A percentile compares a stretch with the other conserved stretches of the same genome.
These are phyloP conservation scores for Caenorhabditis elegans DNA, from an alignment of 1,140 invertebrate genomes.

Conservation along the genomic window DNA sequence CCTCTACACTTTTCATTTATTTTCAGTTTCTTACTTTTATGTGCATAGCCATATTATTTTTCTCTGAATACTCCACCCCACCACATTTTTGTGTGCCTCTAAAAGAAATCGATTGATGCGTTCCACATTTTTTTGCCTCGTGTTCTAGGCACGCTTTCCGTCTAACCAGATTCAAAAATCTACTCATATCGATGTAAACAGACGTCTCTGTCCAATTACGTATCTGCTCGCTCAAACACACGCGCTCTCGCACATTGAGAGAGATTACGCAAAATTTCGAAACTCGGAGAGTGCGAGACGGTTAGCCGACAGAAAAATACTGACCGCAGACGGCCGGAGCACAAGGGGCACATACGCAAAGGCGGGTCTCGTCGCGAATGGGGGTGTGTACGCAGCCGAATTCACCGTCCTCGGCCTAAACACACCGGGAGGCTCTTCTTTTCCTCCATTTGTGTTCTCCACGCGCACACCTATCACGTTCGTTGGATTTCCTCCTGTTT, in stretches of 20 bases:
- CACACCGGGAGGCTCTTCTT: background rate
- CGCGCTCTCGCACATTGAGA: background rate
- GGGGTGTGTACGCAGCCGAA: background rate
- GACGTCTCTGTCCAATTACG: background rate
- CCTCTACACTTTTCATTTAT: too few species aligned
- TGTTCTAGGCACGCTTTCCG: background rate
- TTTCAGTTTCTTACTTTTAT: too few species aligned
- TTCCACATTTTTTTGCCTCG: too few species aligned
- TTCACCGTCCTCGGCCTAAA: background rate
- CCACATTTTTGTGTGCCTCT: too few species aligned
- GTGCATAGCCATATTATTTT: too few species aligned
- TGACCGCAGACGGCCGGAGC: background rate
- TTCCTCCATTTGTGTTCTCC: background rate
- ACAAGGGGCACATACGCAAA: background rate
- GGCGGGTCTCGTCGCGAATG: background rate
- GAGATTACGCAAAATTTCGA: slow-evolving; percentile 13
- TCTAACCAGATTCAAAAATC: slow-evolving; percentile 16
- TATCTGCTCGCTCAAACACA: background rate
- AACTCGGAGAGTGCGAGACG: background rate
- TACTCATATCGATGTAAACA: slow-evolving; percentile 22
- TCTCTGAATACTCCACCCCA: too few species aligned
- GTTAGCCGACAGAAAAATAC: background rate
- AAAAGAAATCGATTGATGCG: too few species aligned
- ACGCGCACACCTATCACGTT: background rate
- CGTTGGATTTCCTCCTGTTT: background rate